phyloP scores from a whole-genome alignment of 1,140 invertebrate genomes.

The Luehdorfia chinensis region DNA sequence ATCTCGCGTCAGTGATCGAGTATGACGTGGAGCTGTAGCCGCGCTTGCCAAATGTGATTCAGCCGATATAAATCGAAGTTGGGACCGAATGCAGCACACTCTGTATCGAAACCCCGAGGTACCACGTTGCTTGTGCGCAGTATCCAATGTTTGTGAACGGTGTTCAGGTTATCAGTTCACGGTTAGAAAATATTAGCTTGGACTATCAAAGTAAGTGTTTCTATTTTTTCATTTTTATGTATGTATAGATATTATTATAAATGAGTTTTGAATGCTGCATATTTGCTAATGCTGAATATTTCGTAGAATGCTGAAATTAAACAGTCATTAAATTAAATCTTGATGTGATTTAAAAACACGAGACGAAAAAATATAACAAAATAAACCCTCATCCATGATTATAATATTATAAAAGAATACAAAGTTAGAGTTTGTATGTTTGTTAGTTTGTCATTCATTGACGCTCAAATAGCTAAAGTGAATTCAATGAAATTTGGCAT shows the following conservation, averaged over 20 bases:
- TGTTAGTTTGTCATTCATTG: no score
- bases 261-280: no score
- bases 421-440: no score
- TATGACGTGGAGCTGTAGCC: constrained; percentile 45
- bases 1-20: constrained; percentile 44
- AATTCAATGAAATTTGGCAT: no score
- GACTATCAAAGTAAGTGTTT: constrained; percentile 46
- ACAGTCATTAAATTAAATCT: neutral
- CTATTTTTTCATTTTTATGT: neutral
- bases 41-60: constrained; percentile 66
- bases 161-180: constrained; percentile 49
- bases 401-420: no score
- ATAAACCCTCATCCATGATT: no score
- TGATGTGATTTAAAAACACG: no score
- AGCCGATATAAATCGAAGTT: constrained; percentile 53
- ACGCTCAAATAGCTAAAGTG: no score
- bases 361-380: no score
- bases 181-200: constrained; percentile 53
- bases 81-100: constrained; percentile 36
- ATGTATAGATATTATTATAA: neutral
- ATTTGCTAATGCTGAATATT: no score
- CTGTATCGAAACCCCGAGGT: constrained; percentile 29
- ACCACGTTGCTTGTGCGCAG: constrained; percentile 23
- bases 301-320: neutral
- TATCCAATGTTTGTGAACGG: constrained; percentile 58